Percentiles rank a stretch among this genome's conserved stretches.
These are phyloP conservation scores for Cephus spinipes DNA, from an alignment of 2,888 invertebrate genomes.

Conservation along the genomic window DNA sequence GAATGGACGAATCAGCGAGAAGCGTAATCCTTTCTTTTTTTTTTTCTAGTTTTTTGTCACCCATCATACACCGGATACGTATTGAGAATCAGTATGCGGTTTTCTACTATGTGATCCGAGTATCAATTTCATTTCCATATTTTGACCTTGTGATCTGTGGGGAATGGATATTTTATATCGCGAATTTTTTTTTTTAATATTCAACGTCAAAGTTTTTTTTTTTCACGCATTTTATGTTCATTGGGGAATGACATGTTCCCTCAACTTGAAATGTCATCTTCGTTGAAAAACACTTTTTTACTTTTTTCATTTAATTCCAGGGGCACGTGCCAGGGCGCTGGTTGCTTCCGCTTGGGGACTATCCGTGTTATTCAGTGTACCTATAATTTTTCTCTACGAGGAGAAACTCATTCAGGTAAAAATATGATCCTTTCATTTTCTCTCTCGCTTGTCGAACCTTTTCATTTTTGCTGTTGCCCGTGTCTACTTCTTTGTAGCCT, in stretches of 20 bases:
- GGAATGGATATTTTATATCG: not conserved
- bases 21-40: slow-evolving; percentile 21
- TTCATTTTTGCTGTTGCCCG: not conserved
- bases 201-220: not conserved
- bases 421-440: not conserved
- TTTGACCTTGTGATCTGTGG: not conserved
- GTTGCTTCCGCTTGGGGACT: slow-evolving; percentile 86
- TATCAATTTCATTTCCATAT: not conserved
- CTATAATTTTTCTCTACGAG: slow-evolving; percentile 84
- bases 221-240: not conserved
- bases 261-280: not conserved
- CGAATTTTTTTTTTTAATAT: not conserved
- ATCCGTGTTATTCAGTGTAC: slow-evolving; percentile 84
- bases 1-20: slow-evolving; percentile 1
- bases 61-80: not conserved
- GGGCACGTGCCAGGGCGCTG: slow-evolving; percentile 85
- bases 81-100: not conserved
- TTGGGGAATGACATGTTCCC: not conserved
- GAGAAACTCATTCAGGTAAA: slow-evolving; percentile 78
- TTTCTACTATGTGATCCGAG: not conserved
- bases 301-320: slow-evolving; percentile 68
- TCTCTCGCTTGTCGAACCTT: no score
- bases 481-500: not conserved
- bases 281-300: not conserved
- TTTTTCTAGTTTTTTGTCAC: not conserved